These are phyloP conservation scores for Rachycentron canadum DNA, from an alignment of 2,797 vertebrate species.

Conservation along the genomic window DNA sequence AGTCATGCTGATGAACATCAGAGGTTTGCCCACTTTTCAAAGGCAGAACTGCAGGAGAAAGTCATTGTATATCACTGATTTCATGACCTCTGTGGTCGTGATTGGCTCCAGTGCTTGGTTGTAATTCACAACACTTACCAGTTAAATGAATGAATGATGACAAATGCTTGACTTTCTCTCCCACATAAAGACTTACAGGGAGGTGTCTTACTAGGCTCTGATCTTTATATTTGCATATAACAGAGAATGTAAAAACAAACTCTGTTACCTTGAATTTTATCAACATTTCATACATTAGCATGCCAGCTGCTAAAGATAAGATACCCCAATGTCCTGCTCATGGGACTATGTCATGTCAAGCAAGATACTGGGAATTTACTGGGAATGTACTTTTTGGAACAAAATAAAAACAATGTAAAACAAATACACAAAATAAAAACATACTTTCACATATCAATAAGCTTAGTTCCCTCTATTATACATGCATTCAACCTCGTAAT, in stretches of 20 bases:
- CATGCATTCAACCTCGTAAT: not conserved
- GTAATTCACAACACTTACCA: slow-evolving; percentile 5
- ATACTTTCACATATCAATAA: not conserved
- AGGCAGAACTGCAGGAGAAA: slow-evolving; percentile 7
- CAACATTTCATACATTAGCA: slow-evolving; percentile 14
- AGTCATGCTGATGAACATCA: slow-evolving; percentile 39
- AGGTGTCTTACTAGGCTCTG: not conserved
- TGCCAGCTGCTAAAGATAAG: slow-evolving; percentile 16
- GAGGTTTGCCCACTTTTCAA: slow-evolving; percentile 15
- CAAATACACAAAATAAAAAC: not conserved
- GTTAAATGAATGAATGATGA: slow-evolving; percentile 27
- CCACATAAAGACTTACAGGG: not conserved
- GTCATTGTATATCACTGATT: slow-evolving; percentile 14
- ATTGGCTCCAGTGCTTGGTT: slow-evolving; percentile 12
- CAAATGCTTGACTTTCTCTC: slow-evolving; percentile 2
- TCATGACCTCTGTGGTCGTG: slow-evolving; percentile 15
- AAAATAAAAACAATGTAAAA: not conserved
- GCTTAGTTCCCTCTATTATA: not conserved
- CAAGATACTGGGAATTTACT: not conserved
- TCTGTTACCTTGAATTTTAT: slow-evolving; percentile 13
- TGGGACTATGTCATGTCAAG: not conserved
- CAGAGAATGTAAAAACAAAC: slow-evolving; percentile 16
- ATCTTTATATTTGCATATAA: slow-evolving; percentile 30
- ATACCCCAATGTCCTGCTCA: not conserved
- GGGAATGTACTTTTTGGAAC: not conserved